Evolutionary conservation across 2,797 vertebrate species (phyloP).

Genomic region (Takifugu ocellatus): DNA sequence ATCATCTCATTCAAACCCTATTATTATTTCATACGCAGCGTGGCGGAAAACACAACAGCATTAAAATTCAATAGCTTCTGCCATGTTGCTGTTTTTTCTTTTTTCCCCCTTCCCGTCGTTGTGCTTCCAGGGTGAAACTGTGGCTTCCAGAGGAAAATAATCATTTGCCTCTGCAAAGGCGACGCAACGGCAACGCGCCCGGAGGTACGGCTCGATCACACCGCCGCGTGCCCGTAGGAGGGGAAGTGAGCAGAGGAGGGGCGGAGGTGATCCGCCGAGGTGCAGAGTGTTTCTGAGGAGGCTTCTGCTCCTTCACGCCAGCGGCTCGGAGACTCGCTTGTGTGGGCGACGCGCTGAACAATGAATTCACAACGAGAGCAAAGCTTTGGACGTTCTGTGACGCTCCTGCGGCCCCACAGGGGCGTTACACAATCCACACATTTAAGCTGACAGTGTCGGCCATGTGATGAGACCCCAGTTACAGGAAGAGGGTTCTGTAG

Average conservation of each 20-base stretch:
- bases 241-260: slow-evolving; percentile 4
- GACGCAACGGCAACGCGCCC: slow-evolving; percentile 13
- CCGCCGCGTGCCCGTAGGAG: slow-evolving; percentile 10
- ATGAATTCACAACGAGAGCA: slow-evolving; percentile 51
- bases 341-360: slow-evolving; percentile 52
- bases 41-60: slow-evolving; percentile 23
- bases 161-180: slow-evolving; percentile 22
- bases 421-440: slow-evolving; percentile 14
- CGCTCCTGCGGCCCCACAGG: slow-evolving; percentile 23
- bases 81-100: background rate
- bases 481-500: too few relatives aligned
- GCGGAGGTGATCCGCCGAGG: slow-evolving; percentile 30
- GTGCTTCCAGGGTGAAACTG: slow-evolving; percentile 33
- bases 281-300: slow-evolving; percentile 32
- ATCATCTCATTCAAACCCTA: slow-evolving; percentile 43
- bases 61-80: slow-evolving; percentile 55
- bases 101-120: slow-evolving; percentile 7
- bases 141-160: slow-evolving; percentile 29
- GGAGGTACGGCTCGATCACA: slow-evolving; percentile 4
- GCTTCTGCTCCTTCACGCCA: slow-evolving; percentile 39
- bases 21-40: slow-evolving; percentile 61
- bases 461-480: too few relatives aligned
- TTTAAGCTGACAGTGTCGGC: background rate
- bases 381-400: slow-evolving; percentile 34
- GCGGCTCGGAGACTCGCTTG: slow-evolving; percentile 45